A percentile compares a stretch with the other conserved stretches of the same genome.
Conservation (phyloP, 2,888 invertebrate species). For the Lepidocyrtoides sp. region DNA sequence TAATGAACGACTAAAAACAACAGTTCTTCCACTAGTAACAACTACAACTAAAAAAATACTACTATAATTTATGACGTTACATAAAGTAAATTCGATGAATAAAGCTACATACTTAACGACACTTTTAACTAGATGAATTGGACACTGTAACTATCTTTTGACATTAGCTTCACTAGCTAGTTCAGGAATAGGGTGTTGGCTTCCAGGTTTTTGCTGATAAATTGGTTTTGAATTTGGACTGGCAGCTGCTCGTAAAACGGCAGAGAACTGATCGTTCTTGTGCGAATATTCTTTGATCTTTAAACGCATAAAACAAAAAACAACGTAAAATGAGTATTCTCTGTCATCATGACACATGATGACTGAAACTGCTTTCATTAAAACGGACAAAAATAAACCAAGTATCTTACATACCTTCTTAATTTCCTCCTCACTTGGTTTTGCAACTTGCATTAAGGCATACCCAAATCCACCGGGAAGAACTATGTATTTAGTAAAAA, state of each 20-base stretch:
- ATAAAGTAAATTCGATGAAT: too few relatives aligned
- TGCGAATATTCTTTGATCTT: slow-evolving; percentile 63
- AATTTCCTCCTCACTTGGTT: slow-evolving; percentile 87
- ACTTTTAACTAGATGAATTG: slow-evolving; percentile 91
- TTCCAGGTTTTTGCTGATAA: slow-evolving; percentile 86
- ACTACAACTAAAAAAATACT: too few relatives aligned
- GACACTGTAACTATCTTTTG: slow-evolving; percentile 90
- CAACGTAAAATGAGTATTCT: slow-evolving; percentile 80
- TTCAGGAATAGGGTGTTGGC: slow-evolving; percentile 86
- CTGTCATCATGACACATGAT: too few relatives aligned
- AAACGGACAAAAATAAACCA: too few relatives aligned
- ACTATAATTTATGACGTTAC: too few relatives aligned
- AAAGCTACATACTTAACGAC: too few relatives aligned
- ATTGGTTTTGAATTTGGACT: slow-evolving; percentile 87
- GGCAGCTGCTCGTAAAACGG: slow-evolving; percentile 88
- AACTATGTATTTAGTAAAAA: slow-evolving; percentile 88
- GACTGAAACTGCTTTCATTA: too few relatives aligned
- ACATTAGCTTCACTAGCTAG: slow-evolving; percentile 90
- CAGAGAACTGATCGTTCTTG: slow-evolving; percentile 71
- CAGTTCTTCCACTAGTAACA: too few relatives aligned
- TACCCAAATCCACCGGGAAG: slow-evolving; percentile 89
- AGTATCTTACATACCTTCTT: too few relatives aligned
- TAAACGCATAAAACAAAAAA: not conserved
- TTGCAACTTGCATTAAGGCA: slow-evolving; percentile 88
- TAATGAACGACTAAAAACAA: too few relatives aligned